These are phyloP conservation scores for Mamestra brassicae DNA, from an alignment of 2,888 invertebrate genomes.

Conservation along the genomic window DNA sequence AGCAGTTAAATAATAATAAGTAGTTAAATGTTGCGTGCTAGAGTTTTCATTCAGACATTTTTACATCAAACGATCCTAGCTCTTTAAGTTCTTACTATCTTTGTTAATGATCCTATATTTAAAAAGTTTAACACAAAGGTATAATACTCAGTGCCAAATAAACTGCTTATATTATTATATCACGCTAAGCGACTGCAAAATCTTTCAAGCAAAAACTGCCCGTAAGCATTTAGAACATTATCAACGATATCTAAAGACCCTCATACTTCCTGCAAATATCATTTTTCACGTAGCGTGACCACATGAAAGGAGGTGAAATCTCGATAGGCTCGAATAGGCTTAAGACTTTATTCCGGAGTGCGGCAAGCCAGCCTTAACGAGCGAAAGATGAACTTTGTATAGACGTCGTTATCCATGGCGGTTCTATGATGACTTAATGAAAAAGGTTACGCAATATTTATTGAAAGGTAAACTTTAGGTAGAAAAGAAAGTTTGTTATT, in stretches of 20 bases:
- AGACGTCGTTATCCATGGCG: conserved; percentile 46
- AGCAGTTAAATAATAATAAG: no score
- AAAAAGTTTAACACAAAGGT: neutral
- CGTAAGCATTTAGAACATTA: conserved; percentile 40
- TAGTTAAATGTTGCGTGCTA: no score
- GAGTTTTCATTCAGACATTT: neutral
- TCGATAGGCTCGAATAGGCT: conserved; percentile 62
- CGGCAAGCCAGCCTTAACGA: conserved; percentile 57
- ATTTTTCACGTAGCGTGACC: conserved; percentile 68
- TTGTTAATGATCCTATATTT: neutral
- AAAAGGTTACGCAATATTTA: conserved; percentile 38
- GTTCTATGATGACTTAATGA: conserved; percentile 49
- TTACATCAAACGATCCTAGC: neutral
- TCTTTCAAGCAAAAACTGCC: conserved; percentile 4
- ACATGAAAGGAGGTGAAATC: conserved; percentile 68
- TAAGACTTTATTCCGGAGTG: conserved; percentile 55
- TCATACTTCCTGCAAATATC: conserved; percentile 52
- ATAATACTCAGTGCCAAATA: neutral
- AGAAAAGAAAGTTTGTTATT: neutral
- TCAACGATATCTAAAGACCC: conserved; percentile 30
- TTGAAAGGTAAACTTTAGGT: conserved; percentile 11
- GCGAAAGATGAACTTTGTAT: conserved; percentile 57
- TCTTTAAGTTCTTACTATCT: neutral
- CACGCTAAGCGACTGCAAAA: neutral
- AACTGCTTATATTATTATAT: neutral